Percentiles rank a stretch among this genome's conserved stretches.
Evolutionary conservation across 2,797 vertebrate species (phyloP).

Genomic region (Hipposideros larvatus): DNA sequence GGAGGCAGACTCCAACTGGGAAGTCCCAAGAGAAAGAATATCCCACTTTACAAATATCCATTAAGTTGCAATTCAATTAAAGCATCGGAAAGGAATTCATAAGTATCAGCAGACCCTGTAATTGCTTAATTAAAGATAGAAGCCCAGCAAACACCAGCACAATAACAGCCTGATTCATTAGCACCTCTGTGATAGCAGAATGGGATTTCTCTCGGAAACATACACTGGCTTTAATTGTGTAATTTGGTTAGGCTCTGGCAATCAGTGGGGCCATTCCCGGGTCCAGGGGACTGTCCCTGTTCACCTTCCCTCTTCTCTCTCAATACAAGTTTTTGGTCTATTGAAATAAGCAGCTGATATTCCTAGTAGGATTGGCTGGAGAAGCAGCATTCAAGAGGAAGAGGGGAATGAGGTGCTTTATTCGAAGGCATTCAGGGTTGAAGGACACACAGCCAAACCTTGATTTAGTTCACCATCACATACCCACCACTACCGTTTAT

Average conservation of each 20-base stretch:
- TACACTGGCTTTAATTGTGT: slow-evolving; percentile 74
- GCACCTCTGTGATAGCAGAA: slow-evolving; percentile 79
- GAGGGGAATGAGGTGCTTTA: slow-evolving; percentile 37
- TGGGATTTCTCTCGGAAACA: slow-evolving; percentile 80
- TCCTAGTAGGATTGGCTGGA: slow-evolving; percentile 9
- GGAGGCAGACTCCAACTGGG: slow-evolving; percentile 63
- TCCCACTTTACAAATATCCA: slow-evolving; percentile 83
- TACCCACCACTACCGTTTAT: neutral
- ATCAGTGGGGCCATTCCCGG: slow-evolving; percentile 72
- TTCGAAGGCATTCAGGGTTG: slow-evolving; percentile 57
- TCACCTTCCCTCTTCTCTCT: slow-evolving; percentile 46
- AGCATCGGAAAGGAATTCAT: slow-evolving; percentile 83
- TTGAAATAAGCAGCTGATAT: slow-evolving; percentile 66
- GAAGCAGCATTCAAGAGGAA: slow-evolving; percentile 51
- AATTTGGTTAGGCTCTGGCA: slow-evolving; percentile 77
- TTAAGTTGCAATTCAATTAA: slow-evolving; percentile 86
- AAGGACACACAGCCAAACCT: slow-evolving; percentile 30
- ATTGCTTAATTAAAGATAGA: slow-evolving; percentile 87
- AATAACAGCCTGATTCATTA: slow-evolving; percentile 83
- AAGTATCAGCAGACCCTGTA: slow-evolving; percentile 85
- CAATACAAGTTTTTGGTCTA: slow-evolving; percentile 73
- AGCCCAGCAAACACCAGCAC: slow-evolving; percentile 82
- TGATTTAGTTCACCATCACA: neutral
- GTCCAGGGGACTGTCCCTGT: slow-evolving; percentile 66
- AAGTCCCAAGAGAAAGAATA: slow-evolving; percentile 73